Base-by-base conservation (phyloP, 1,140 invertebrate genomes). In the fruit fly (Drosophila melanogaster) region DNA sequence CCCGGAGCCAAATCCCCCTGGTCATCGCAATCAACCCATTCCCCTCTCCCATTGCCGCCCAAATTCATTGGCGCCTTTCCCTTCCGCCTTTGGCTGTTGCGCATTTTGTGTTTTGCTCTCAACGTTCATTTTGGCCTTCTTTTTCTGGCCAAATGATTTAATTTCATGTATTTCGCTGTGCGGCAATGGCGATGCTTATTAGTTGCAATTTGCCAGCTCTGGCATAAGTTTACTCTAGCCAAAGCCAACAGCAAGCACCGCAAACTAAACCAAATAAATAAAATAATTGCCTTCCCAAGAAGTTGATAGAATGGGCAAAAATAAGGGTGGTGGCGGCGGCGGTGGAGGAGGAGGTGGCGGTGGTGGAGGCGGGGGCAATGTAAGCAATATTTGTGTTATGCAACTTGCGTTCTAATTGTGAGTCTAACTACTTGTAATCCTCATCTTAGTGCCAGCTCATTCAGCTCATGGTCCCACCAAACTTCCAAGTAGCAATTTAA, bases 381-480 rank as follows among this genome's bases (percentile, higher is more conserved):
- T 91, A 91, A 91, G 90, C 86, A 91, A 91, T 79, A 91, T 91
- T 90, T 91, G 85, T 91, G 81, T 91, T 91, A 83, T 91, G 77
- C 90, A 91, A 90, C 79, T 77, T 11, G 43, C 67, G 60, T 38
- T 69, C 69, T 87, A 89, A 87, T 56, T 87, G 84, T 89, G 72
- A 87, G 84, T 89, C 44, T 44, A 69, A 76, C 69, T 46, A 55
- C 50, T 38, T 24, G 14, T 22, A 33, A 54, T 19, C 37, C n/a
- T 54, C 26, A 17, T 49, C 19, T 7, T 24, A 56, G 11, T 49
- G 30, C 30, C 30, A 10, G 60, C 38, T 19, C 8, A 43, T 14
- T 44, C 4, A 14, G 14, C 26, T 30, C 30, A 30, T 30, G 30
- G 8, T 10, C 7, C 30, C 30, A 11, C 8, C 3, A 26, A 47